Conservation (phyloP, 2,888 invertebrate species). For the Drosophila kanekoi region DNA sequence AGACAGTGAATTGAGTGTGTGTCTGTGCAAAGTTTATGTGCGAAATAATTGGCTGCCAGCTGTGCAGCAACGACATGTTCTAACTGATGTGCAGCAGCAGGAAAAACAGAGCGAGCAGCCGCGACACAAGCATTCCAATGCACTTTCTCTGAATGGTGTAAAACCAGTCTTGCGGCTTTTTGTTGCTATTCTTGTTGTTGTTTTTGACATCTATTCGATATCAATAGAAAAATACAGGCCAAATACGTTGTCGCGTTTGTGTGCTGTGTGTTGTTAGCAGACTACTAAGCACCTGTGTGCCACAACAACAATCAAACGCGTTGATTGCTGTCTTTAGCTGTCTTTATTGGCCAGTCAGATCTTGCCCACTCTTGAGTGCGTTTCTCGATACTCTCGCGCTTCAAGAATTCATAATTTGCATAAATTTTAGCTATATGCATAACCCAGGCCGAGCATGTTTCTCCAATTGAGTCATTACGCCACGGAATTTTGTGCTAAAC, state of each 20-base stretch:
- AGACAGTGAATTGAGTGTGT: constrained; percentile 4
- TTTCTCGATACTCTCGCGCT: constrained; percentile 23
- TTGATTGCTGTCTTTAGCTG: constrained; percentile 67
- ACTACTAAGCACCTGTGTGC: constrained; percentile 66
- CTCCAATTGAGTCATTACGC: constrained; percentile 58
- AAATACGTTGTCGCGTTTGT: constrained; percentile 35
- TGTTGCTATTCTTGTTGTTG: constrained; percentile 12
- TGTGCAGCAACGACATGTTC: constrained; percentile 6
- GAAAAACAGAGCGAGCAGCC: constrained; percentile 9
- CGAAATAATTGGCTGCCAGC: constrained; percentile 18
- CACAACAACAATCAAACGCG: constrained; percentile 33
- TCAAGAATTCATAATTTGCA: constrained; percentile 62
- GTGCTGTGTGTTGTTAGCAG: constrained; percentile 48
- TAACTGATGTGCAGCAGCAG: constrained; percentile 5
- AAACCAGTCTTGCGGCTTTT: constrained; percentile 61
- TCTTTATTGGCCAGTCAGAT: constrained; percentile 75
- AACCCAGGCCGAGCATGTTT: constrained; percentile 63
- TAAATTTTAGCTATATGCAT: constrained; percentile 58
- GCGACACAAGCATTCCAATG: constrained; percentile 61
- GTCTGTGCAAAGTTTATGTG: constrained; percentile 6
- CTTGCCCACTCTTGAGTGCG: constrained; percentile 66
- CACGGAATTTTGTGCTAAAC: constrained; percentile 53
- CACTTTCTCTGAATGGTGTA: constrained; percentile 68
- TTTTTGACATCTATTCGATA: constrained; percentile 76
- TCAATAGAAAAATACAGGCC: constrained; percentile 75